phyloP scores from a whole-genome alignment of 1,140 invertebrate genomes.

The Eufriesea mexicana region DNA sequence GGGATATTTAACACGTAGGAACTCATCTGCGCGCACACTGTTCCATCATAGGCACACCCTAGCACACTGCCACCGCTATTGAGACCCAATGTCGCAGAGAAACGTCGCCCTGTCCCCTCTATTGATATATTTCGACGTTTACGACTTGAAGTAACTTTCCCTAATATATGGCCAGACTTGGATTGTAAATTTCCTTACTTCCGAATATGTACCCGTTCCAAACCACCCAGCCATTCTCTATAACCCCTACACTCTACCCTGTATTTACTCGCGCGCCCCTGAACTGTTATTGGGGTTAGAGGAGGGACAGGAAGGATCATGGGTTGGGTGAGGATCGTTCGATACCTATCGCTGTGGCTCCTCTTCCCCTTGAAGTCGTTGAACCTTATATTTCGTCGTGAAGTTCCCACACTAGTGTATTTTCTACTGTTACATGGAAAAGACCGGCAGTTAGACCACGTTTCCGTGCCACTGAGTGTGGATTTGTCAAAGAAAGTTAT shows the following conservation, averaged over 20 bases:
- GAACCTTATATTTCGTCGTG: background rate
- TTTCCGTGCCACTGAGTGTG: too few species aligned
- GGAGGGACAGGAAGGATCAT: background rate
- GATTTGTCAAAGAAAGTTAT: too few species aligned
- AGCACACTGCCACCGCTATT: background rate
- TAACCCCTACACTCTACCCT: background rate
- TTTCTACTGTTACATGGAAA: background rate
- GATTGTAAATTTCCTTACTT: conserved; percentile 72
- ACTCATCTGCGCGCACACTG: background rate
- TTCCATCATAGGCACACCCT: background rate
- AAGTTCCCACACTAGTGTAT: background rate
- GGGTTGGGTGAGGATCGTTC: background rate
- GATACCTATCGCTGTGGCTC: background rate
- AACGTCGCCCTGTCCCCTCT: conserved; percentile 59
- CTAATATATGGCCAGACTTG: conserved; percentile 72
- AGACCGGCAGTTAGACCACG: background rate
- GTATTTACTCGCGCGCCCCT: conserved; percentile 50
- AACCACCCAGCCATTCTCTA: conserved; percentile 38
- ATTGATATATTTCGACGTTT: conserved; percentile 80
- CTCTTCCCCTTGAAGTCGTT: background rate
- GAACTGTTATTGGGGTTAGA: background rate
- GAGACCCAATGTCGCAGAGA: conserved; percentile 6
- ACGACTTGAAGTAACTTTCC: conserved; percentile 76
- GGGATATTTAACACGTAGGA: conserved; percentile 42
- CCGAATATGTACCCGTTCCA: conserved; percentile 60